Base-by-base conservation (phyloP, 1,140 invertebrate species). In the Tetramorium alpestre region DNA sequence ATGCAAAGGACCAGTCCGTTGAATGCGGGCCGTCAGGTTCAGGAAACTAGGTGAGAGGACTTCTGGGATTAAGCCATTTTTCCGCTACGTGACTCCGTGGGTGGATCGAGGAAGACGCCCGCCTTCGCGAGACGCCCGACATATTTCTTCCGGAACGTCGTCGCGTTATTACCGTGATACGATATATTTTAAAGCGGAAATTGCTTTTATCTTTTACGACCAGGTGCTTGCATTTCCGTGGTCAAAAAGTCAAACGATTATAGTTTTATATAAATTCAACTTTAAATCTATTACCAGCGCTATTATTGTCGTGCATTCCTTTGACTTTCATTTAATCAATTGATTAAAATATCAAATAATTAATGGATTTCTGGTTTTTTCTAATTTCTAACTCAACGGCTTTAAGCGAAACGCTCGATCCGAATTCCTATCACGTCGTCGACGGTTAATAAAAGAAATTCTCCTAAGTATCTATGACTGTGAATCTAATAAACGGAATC, bases 1-100 rank as follows among this genome's bases (percentile, higher is more conserved):
- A 89, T 89, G 89, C 85, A 87, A 87, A 84, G 72, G 69, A 89
- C 67, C 22, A 58, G 58, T 44, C 81, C 58, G 89, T 87, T 82
- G 73, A 77, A 77, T 38, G 62, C 69, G 80, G 58, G 33, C 70
- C 81, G 64, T 90, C 89, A 82, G 70, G 65, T 33, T 62, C 70
- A 86, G 86, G 81, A 85, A 90, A 86, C 69, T 90, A 80, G 86
- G 80, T 88, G 89, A 90, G 89, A 90, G 86, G 89, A 90, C 89
- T 90, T 90, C 76, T 88, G 86, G 89, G 88, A 90, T 90, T 90
- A 90, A 90, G 89, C 89, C 89, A 90, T 90, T 90, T 90, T 90
- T 90, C 89, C 88, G 89, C 67, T 90, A 90, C 89, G 89, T 90
- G 89, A 90, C 89, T 88, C 33, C 81, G 88, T 67, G 88, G 88